Evolutionary conservation across 2,797 vertebrate species (phyloP).

Genomic region (Aplochiton taeniatus): DNA sequence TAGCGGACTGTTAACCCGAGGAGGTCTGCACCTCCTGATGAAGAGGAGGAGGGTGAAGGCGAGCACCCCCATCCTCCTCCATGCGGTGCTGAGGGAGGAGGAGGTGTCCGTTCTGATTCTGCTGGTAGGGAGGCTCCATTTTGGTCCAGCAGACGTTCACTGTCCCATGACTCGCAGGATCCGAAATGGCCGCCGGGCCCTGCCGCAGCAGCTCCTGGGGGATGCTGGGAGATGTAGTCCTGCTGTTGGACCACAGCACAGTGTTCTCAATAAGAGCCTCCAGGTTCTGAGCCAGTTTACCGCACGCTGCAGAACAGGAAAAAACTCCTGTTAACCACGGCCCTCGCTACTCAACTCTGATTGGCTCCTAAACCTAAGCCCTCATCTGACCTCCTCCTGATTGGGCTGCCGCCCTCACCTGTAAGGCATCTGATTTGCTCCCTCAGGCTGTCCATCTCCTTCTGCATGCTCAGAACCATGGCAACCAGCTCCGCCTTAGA

Average conservation of each 20-base stretch:
- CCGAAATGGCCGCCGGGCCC: constrained; percentile 10
- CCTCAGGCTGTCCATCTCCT: constrained; percentile 50
- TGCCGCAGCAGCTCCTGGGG: constrained; percentile 11
- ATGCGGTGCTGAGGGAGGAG: constrained; percentile 12
- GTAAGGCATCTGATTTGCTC: constrained; percentile 58
- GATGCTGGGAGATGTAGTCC: constrained; percentile 27
- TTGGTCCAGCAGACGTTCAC: constrained; percentile 30
- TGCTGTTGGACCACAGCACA: constrained; percentile 42
- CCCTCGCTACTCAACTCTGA: neutral
- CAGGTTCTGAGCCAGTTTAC: constrained; percentile 57
- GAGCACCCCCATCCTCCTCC: constrained; percentile 22
- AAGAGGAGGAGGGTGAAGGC: constrained; percentile 22
- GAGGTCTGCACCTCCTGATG: constrained; percentile 42
- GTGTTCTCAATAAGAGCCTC: constrained; percentile 61
- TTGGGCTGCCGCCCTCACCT: constrained; percentile 21
- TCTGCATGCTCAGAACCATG: constrained; percentile 61
- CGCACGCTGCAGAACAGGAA: constrained; percentile 42
- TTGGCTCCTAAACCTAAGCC: neutral
- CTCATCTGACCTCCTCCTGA: constrained; percentile 4
- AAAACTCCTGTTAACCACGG: neutral
- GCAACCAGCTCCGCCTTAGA: constrained; percentile 53
- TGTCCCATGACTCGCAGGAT: constrained; percentile 1
- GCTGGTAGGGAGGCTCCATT: constrained; percentile 7
- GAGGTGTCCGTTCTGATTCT: constrained; percentile 11
- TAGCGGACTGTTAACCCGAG: too few relatives aligned